phyloP scores from a whole-genome alignment of 1,140 invertebrate species.

The Diachasma alloeum region DNA sequence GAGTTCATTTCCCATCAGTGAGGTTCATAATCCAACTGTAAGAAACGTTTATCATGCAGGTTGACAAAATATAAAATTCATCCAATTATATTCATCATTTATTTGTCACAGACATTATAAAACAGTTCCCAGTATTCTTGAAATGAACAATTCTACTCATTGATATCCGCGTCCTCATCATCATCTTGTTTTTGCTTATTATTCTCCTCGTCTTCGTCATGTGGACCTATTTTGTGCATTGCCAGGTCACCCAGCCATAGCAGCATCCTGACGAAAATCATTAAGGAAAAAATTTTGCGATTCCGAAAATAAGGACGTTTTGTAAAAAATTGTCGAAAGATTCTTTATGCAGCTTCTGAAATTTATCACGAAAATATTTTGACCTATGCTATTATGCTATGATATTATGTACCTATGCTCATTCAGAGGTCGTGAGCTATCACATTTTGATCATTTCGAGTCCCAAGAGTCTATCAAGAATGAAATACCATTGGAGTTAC shows the following conservation, averaged over 20 bases:
- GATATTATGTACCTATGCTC: too few species aligned
- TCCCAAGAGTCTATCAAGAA: too few species aligned
- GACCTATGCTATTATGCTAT: too few species aligned
- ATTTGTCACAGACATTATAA: background rate
- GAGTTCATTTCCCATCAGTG: too few species aligned
- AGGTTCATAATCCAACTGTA: too few species aligned
- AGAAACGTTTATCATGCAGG: too few species aligned
- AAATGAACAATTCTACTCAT: background rate
- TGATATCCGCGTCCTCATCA: background rate
- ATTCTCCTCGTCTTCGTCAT: constrained; percentile 50
- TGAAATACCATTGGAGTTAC: too few species aligned
- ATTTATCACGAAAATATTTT: too few species aligned
- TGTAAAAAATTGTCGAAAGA: background rate
- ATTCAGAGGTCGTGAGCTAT: too few species aligned
- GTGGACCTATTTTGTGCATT: constrained; percentile 74
- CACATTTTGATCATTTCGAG: too few species aligned
- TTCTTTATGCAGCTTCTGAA: too few species aligned
- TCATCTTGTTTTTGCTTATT: background rate
- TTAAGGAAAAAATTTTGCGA: constrained; percentile 46
- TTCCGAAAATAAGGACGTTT: background rate
- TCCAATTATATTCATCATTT: background rate
- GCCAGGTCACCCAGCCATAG: constrained; percentile 78
- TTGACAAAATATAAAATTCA: too few species aligned
- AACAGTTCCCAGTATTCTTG: background rate
- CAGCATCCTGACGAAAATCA: constrained; percentile 67